These are phyloP conservation scores for Paradoxurus hermaphroditus DNA, from an alignment of 2,113 vertebrate genomes.

Conservation along the genomic window DNA sequence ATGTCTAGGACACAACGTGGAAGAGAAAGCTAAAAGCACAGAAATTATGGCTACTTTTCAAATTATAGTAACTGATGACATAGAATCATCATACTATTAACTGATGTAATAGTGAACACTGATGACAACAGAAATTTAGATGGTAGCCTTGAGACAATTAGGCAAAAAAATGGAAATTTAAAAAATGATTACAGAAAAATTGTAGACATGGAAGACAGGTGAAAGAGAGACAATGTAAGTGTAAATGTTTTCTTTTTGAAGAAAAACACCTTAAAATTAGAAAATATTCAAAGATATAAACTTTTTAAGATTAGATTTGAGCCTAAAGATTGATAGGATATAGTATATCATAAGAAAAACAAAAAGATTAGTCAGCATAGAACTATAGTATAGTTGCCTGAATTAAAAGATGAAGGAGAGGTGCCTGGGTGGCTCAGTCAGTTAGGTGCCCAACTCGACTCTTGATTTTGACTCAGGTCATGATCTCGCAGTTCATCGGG, in stretches of 20 bases:
- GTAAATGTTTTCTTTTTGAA: background rate
- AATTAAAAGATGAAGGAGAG: background rate
- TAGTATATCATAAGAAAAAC: background rate
- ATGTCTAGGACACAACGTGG: background rate
- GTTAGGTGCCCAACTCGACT: no score
- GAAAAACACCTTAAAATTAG: background rate
- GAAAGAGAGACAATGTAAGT: background rate
- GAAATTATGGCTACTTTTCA: background rate
- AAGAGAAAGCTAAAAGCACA: slow-evolving; percentile 20
- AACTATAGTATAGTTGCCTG: background rate
- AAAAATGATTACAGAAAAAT: background rate
- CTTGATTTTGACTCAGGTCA: no score
- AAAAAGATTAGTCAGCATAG: background rate
- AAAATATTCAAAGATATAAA: background rate
- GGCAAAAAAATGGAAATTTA: background rate
- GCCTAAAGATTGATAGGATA: background rate
- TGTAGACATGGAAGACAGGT: background rate
- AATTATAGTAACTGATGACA: background rate
- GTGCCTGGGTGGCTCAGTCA: no score
- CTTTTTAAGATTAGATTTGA: background rate
- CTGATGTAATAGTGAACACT: background rate
- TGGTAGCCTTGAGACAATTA: background rate
- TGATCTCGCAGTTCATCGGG: no score
- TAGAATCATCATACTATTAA: background rate
- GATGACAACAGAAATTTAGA: background rate